Evolutionary conservation across 2,888 invertebrate species (phyloP).

Genomic region (Acrocyrtus sp.): DNA sequence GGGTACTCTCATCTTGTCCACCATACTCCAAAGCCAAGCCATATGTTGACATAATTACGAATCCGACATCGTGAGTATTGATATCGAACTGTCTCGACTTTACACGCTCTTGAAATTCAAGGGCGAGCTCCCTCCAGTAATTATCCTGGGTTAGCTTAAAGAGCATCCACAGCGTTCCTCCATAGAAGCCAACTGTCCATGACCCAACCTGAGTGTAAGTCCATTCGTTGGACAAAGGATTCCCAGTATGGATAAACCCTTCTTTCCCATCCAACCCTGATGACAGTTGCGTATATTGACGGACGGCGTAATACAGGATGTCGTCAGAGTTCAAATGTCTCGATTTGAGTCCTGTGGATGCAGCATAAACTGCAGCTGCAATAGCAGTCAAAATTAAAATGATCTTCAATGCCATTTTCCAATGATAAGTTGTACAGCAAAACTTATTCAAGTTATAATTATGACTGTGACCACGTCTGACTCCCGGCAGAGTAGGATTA

Average conservation of each 20-base stretch:
- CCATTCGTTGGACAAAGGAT: slow-evolving; percentile 36
- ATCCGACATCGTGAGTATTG: slow-evolving; percentile 61
- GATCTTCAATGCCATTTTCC: too few relatives aligned
- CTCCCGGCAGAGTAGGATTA: too few relatives aligned
- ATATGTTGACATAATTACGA: slow-evolving; percentile 62
- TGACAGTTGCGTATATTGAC: slow-evolving; percentile 14
- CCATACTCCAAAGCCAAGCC: slow-evolving; percentile 55
- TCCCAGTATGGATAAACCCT: slow-evolving; percentile 32
- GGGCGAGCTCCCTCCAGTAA: slow-evolving; percentile 53
- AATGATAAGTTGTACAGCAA: too few relatives aligned
- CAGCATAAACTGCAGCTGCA: too few relatives aligned
- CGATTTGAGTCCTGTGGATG: too few relatives aligned
- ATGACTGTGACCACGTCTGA: too few relatives aligned
- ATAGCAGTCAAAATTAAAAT: too few relatives aligned
- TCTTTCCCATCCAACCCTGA: neutral
- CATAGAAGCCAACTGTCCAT: slow-evolving; percentile 62
- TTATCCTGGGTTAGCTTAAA: slow-evolving; percentile 53
- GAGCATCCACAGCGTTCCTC: slow-evolving; percentile 59
- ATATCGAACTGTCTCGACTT: slow-evolving; percentile 54
- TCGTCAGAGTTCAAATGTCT: slow-evolving; percentile 10
- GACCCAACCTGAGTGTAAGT: slow-evolving; percentile 3
- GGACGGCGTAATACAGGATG: slow-evolving; percentile 15
- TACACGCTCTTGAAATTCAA: slow-evolving; percentile 54
- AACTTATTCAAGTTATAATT: too few relatives aligned
- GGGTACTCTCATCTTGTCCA: slow-evolving; percentile 2